Evolutionary conservation across 2,888 invertebrate species (phyloP), one percentile per base, ranked within the genome.

Genomic region (Copidosoma aretas): DNA sequence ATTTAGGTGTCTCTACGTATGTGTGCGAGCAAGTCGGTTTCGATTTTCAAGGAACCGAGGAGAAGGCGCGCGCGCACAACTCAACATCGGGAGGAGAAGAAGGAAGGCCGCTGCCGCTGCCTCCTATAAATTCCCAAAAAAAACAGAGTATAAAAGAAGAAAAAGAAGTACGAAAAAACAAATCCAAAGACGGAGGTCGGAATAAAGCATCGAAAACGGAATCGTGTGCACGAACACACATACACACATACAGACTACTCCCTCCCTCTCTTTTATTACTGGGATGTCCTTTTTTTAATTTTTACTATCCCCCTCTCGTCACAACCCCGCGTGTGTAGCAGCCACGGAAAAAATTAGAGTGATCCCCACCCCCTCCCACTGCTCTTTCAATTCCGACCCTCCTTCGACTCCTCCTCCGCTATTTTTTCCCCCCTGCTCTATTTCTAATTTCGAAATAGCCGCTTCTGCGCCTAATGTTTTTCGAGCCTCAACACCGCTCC

Each of bases 31-130:
- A 32, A 32, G 32, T 32, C 32, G 51, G 58, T 64, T 57, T 51
- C 53, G 61, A 52, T 61, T 61, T 61, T 61, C 53, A 61, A 61
- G 53, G n/a, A 53, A 53, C 51, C 52, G 19, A 12, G 32, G 53
- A 58, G 12, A 12, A 46, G 43, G 43, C 43, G 43, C 17, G 43
- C 43, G 15, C 43, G 43, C 53, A 21, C 22, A 5, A 54, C 22
- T 15, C 43, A 4, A 17, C 43, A 3, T 46, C 43, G 43, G 17
- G 14, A 41, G 41, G 8, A 41, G 14, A 46, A 46, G 17, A 46
- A 46, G 49, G 21, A 3, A 41, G 15, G 43, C n/a, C 17, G 14
- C 54, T 21, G 22, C 14, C 53, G n/a, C n/a, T n/a, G n/a, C n/a
- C n/a, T n/a, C n/a, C n/a, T n/a, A n/a, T n/a, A n/a, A n/a, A n/a